Evolutionary conservation across 2,888 invertebrate species (phyloP).

Genomic region (Ferdinandea cuprea): DNA sequence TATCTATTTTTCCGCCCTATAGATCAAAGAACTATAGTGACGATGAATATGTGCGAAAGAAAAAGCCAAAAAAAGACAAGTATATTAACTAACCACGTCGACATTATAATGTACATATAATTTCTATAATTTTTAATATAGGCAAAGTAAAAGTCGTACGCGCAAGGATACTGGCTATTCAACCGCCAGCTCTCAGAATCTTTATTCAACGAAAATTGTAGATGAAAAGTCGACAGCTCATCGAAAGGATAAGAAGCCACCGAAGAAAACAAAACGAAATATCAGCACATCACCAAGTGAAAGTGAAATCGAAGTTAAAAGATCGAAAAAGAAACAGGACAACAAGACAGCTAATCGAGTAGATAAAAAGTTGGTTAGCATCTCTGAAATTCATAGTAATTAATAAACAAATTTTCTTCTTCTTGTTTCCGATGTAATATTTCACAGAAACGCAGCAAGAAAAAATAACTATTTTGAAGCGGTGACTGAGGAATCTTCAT

Average conservation of each 20-base stretch:
- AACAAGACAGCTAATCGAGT: constrained; percentile 79
- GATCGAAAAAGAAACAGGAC: constrained; percentile 78
- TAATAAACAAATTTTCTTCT: constrained; percentile 55
- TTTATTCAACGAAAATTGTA: constrained; percentile 81
- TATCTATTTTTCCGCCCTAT: background rate
- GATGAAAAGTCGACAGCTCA: constrained; percentile 77
- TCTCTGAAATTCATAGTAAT: constrained; percentile 55
- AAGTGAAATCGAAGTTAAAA: constrained; percentile 79
- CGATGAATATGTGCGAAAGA: constrained; percentile 78
- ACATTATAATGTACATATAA: background rate
- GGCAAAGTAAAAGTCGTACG: constrained; percentile 78
- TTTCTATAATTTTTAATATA: background rate
- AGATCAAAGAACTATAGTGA: constrained; percentile 80
- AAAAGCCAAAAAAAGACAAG: constrained; percentile 80
- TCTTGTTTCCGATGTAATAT: constrained; percentile 16
- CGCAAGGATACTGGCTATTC: constrained; percentile 88
- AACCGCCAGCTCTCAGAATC: constrained; percentile 87
- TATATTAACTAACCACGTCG: constrained; percentile 43
- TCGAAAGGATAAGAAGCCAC: constrained; percentile 81
- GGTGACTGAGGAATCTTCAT: constrained; percentile 80
- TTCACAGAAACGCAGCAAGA: constrained; percentile 62
- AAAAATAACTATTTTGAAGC: constrained; percentile 79
- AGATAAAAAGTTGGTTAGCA: constrained; percentile 80
- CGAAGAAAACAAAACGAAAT: constrained; percentile 79
- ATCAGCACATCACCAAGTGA: constrained; percentile 79